These are phyloP conservation scores for Alligator mississippiensis DNA, from an alignment of 2,113 vertebrate species.

Conservation along the genomic window DNA sequence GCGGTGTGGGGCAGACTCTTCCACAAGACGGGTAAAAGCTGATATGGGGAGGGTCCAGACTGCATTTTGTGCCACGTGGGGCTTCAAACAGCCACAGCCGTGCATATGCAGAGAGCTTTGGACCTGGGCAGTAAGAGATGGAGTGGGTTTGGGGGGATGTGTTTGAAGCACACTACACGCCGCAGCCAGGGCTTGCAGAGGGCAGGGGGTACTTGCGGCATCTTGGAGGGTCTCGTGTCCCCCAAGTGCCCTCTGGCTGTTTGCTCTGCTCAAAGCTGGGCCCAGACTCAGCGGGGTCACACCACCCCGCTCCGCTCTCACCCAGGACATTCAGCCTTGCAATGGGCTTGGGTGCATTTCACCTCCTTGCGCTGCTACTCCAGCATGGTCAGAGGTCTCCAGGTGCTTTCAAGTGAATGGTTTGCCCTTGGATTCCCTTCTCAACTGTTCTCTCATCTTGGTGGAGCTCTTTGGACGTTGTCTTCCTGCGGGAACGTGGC, in stretches of 20 bases:
- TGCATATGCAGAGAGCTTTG: neutral
- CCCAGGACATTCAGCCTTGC: neutral
- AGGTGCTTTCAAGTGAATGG: neutral
- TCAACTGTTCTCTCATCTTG: neutral
- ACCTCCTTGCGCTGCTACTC: neutral
- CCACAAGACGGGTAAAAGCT: fast-evolving
- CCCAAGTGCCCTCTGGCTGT: neutral
- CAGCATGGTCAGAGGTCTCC: too few relatives aligned
- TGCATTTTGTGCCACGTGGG: neutral
- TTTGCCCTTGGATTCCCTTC: neutral
- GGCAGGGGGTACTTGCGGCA: neutral
- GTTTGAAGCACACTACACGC: neutral
- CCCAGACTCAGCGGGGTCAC: neutral
- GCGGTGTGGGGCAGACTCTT: neutral
- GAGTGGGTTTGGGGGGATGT: neutral
- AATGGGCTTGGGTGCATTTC: neutral
- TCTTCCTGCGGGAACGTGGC: neutral
- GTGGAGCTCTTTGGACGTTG: neutral
- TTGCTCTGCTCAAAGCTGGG: neutral
- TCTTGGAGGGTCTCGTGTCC: too few relatives aligned
- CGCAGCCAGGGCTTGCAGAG: neutral
- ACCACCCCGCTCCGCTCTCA: neutral
- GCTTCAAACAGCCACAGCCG: neutral
- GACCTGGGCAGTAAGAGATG: neutral
- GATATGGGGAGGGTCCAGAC: neutral